Conservation (phyloP, 1,140 invertebrate species). For the Euura saliciscinereae region DNA sequence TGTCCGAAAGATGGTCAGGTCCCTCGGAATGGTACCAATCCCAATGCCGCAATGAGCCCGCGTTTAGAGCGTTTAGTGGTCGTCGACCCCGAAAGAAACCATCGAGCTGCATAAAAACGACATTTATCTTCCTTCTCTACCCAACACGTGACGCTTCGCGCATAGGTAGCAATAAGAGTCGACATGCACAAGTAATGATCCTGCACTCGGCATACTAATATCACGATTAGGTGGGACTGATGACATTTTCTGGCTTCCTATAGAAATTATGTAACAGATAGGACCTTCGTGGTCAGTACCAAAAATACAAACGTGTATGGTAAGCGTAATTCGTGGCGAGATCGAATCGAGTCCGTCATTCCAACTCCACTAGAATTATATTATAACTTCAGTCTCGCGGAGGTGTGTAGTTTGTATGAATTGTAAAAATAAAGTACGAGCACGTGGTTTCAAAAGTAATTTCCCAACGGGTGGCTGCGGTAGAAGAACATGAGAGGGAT, state of each 20-base stretch:
- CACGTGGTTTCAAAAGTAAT: no score
- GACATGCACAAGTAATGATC: conserved; percentile 4
- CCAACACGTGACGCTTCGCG: conserved; percentile 10
- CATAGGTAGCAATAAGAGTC: conserved; percentile 10
- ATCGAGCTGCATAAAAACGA: conserved; percentile 2
- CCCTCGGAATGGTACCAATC: neutral
- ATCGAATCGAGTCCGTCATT: neutral
- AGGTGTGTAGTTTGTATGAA: no score
- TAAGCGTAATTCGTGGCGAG: neutral
- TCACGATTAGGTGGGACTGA: conserved; percentile 5
- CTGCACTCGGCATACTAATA: conserved; percentile 1
- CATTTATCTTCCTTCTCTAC: neutral
- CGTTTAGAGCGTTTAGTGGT: neutral
- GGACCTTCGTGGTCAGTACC: neutral
- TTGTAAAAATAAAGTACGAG: no score
- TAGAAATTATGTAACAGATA: neutral
- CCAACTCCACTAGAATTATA: neutral
- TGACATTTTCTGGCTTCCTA: conserved; percentile 12
- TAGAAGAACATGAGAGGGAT: neutral
- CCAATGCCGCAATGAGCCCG: neutral
- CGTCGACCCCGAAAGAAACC: neutral
- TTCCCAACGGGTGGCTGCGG: neutral
- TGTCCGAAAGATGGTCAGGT: neutral
- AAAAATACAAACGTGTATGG: neutral
- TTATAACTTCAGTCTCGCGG: neutral